These are phyloP conservation scores for Montipora efflorescens DNA, from an alignment of 64 coral and sea anemone species.

Conservation along the genomic window DNA sequence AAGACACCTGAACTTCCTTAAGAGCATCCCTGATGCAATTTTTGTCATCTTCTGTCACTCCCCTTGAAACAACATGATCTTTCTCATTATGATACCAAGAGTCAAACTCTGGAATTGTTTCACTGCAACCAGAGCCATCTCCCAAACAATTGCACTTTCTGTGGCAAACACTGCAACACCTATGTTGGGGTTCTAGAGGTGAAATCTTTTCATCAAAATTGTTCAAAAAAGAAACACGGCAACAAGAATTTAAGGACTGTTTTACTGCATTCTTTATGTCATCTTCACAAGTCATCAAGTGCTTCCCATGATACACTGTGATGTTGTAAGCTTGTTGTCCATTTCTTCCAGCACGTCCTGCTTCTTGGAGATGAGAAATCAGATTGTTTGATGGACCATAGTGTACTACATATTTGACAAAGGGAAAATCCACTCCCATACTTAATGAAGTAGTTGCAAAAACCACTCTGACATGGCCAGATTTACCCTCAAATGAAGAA, in stretches of 20 bases:
- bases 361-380: background rate
- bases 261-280: background rate
- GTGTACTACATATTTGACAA: background rate
- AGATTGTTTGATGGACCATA: background rate
- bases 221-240: background rate
- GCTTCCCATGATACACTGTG: background rate
- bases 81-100: background rate
- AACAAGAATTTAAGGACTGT: background rate
- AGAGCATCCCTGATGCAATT: background rate
- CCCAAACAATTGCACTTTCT: background rate
- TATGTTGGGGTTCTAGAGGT: background rate
- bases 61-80: background rate
- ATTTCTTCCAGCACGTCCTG: background rate
- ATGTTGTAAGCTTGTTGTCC: background rate
- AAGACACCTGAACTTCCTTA: background rate
- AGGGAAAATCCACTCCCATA: background rate
- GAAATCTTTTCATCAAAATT: background rate
- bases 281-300: background rate
- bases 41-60: background rate
- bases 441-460: background rate
- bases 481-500: background rate
- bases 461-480: background rate
- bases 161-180: background rate
- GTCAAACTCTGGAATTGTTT: background rate
- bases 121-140: background rate